Conservation (phyloP, 2,797 vertebrate species). For the Chlorospingus flavigularis region DNA sequence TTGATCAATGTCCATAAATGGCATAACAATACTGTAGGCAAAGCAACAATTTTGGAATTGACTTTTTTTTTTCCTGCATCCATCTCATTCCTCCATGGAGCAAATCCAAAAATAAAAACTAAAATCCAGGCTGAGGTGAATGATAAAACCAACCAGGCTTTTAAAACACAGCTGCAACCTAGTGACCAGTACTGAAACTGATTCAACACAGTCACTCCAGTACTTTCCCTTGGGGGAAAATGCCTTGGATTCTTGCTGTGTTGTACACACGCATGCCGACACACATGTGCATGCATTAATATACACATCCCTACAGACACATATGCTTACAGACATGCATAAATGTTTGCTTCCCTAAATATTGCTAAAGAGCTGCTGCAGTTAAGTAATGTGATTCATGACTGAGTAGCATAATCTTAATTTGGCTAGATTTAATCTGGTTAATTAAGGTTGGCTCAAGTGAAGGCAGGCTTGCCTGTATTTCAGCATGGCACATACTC, state of each 20-base stretch:
- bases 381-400: not conserved
- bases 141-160: not conserved
- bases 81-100: not conserved
- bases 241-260: not conserved
- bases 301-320: not conserved
- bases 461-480: not conserved
- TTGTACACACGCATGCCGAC: not conserved
- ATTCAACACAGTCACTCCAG: not conserved
- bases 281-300: not conserved
- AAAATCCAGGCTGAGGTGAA: not conserved
- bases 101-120: slow-evolving; percentile 1
- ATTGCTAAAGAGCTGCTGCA: not conserved
- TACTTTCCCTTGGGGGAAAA: not conserved
- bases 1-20: slow-evolving; percentile 61
- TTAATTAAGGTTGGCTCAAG: not conserved
- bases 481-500: not conserved
- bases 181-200: not conserved
- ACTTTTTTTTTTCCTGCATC: not conserved
- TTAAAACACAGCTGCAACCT: not conserved
- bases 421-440: not conserved
- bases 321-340: not conserved
- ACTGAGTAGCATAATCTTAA: not conserved
- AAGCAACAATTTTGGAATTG: slow-evolving; percentile 57
- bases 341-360: not conserved
- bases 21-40: slow-evolving; percentile 23